Conservation (phyloP, 2,113 vertebrate species). For the Callocephalon fimbriatum region DNA sequence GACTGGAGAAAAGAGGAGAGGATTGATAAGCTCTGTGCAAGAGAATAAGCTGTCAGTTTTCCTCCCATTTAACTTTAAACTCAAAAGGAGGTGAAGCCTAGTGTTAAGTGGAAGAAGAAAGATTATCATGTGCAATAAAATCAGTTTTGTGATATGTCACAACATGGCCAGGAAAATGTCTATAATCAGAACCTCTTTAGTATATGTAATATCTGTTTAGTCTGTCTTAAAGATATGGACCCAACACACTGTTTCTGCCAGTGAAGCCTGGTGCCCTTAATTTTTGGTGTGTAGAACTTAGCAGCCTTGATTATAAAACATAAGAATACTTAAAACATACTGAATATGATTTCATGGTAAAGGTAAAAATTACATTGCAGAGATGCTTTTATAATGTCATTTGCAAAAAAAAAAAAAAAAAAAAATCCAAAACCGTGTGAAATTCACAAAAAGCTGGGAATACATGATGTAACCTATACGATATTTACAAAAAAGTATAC, state of each 20-base stretch:
- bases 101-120: neutral
- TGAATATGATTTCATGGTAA: no score
- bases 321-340: neutral
- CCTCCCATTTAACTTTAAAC: neutral
- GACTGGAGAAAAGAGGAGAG: neutral
- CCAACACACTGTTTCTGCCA: fast-evolving
- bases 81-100: neutral
- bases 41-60: neutral
- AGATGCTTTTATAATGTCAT: no score
- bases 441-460: neutral
- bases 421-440: no score
- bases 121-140: neutral
- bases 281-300: neutral
- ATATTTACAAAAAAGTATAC: no score
- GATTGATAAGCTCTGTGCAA: neutral
- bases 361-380: fast-evolving
- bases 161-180: neutral
- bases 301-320: neutral
- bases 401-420: neutral
- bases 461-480: neutral
- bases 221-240: neutral
- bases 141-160: neutral
- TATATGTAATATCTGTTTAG: neutral
- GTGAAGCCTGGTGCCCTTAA: neutral
- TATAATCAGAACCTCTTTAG: neutral